These are phyloP conservation scores for Lagopus leucura DNA, from an alignment of 2,113 vertebrate species.

Conservation along the genomic window DNA sequence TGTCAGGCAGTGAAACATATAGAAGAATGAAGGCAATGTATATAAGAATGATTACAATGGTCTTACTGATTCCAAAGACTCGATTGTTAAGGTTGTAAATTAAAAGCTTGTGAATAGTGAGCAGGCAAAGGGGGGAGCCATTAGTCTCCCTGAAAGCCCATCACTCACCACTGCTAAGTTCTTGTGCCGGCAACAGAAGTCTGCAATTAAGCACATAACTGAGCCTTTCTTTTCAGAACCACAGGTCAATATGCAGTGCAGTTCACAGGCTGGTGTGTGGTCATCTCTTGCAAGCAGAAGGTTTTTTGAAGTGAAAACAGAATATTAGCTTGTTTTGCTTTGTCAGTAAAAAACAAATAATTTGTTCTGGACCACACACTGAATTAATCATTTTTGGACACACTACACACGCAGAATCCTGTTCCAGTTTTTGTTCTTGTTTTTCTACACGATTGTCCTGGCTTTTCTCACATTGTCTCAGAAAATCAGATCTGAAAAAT, in stretches of 20 bases:
- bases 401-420: neutral
- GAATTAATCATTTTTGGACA: conserved; percentile 22
- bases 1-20: neutral
- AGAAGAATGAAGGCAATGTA: neutral
- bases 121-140: neutral
- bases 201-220: conserved; percentile 7
- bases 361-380: conserved; percentile 50
- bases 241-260: neutral
- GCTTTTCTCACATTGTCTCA: conserved; percentile 1
- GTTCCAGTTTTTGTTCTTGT: conserved; percentile 10
- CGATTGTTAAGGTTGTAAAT: conserved; percentile 13
- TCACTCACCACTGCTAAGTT: neutral
- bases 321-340: conserved; percentile 8
- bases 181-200: neutral
- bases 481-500: conserved; percentile 1
- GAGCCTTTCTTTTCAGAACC: conserved; percentile 14
- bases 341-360: conserved; percentile 13
- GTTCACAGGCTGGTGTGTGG: conserved; percentile 22
- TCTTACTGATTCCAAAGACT: neutral
- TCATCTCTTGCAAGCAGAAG: neutral
- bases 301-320: conserved; percentile 35
- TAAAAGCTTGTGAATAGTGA: conserved; percentile 12
- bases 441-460: neutral
- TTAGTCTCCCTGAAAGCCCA: conserved; percentile 13
- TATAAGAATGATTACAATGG: neutral